A percentile compares a stretch with the other conserved stretches of the same genome.
These are phyloP conservation scores for Gallinago undulata DNA, from an alignment of 2,113 vertebrate species.

Conservation along the genomic window DNA sequence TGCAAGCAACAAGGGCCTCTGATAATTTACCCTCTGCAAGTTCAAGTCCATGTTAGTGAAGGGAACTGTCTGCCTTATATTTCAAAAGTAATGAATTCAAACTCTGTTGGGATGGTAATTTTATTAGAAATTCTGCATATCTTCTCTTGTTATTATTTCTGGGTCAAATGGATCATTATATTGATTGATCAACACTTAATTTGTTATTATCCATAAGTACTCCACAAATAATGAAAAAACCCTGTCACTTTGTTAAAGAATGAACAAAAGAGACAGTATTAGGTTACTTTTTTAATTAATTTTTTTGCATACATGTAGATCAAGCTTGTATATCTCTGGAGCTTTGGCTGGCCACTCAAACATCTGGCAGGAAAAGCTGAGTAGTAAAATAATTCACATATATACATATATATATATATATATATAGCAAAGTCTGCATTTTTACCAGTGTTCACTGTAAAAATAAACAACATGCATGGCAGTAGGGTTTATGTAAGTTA, in stretches of 20 bases:
- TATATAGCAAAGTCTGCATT: neutral
- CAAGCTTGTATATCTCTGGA: neutral
- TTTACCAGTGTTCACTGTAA: neutral
- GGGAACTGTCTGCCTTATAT: slow-evolving; percentile 31
- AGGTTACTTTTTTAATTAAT: slow-evolving; percentile 2
- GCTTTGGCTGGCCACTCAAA: slow-evolving; percentile 3
- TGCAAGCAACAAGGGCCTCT: slow-evolving; percentile 33
- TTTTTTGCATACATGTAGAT: slow-evolving; percentile 19
- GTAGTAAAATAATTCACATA: neutral
- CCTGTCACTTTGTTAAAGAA: neutral
- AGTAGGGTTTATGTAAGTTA: neutral
- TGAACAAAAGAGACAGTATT: neutral
- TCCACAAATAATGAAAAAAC: slow-evolving; percentile 50
- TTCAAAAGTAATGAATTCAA: slow-evolving; percentile 64
- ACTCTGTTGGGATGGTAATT: slow-evolving; percentile 62
- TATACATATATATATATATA: neutral
- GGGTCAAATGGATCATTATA: slow-evolving; percentile 53
- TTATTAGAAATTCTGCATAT: slow-evolving; percentile 53
- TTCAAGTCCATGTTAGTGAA: slow-evolving; percentile 54
- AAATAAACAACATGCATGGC: neutral
- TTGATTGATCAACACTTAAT: slow-evolving; percentile 55
- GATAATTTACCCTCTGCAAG: slow-evolving; percentile 52
- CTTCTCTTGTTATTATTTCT: slow-evolving; percentile 50
- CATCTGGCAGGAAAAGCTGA: neutral
- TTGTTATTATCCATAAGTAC: slow-evolving; percentile 46